phyloP scores from a whole-genome alignment of 2,888 invertebrate genomes.

The Eumerus sabulonum region DNA sequence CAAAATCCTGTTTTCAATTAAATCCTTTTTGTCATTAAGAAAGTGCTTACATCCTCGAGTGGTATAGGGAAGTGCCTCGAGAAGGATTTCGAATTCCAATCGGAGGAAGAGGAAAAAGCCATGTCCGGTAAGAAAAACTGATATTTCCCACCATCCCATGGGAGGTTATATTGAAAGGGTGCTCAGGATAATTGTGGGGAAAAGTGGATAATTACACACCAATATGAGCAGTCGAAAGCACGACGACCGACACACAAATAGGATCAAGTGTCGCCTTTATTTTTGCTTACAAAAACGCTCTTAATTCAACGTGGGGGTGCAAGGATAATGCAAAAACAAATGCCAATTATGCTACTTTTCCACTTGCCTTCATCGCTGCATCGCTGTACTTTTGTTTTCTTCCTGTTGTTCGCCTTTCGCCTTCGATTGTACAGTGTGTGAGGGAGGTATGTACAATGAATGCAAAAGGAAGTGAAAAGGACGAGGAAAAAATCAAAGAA shows the following conservation, averaged over 20 bases:
- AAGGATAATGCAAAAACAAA: slow-evolving; percentile 57
- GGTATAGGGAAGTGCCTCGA: not conserved
- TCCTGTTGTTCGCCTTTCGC: no score
- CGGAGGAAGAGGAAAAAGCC: slow-evolving; percentile 9
- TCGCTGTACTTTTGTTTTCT: slow-evolving; percentile 9
- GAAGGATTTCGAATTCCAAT: slow-evolving; percentile 15
- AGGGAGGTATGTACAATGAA: no score
- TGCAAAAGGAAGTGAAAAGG: not conserved
- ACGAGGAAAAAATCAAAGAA: slow-evolving; percentile 9
- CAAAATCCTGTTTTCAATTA: not conserved
- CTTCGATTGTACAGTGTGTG: no score
- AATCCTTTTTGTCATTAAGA: no score
- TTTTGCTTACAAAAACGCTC: no score
- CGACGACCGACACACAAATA: slow-evolving; percentile 26
- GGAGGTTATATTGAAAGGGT: slow-evolving; percentile 17
- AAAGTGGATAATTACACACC: no score
- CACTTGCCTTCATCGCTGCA: slow-evolving; percentile 27
- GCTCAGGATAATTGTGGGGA: not conserved
- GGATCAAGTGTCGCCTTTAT: slow-evolving; percentile 9
- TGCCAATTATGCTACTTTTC: slow-evolving; percentile 53
- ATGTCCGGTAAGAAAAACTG: slow-evolving; percentile 62
- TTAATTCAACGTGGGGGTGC: not conserved
- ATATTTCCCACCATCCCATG: not conserved
- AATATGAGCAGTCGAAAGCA: slow-evolving; percentile 23
- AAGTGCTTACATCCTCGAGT: no score